Conservation (phyloP, 2,888 invertebrate genomes). For the Ramazzottius varieornatus region DNA sequence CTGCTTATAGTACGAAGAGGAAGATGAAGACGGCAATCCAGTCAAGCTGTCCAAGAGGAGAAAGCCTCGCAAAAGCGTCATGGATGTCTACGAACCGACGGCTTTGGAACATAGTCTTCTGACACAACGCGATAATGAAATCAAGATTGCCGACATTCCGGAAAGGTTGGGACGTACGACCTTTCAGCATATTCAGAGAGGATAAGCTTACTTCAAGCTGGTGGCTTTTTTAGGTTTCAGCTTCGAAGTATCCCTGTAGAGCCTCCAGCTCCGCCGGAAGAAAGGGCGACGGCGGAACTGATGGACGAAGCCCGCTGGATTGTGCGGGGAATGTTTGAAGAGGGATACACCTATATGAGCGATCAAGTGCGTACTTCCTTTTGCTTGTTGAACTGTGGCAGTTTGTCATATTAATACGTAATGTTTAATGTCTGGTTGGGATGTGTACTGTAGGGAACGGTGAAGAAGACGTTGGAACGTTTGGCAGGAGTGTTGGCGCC, state of each 20-base stretch:
- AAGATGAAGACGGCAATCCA: conserved; percentile 37
- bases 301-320: conserved; percentile 94
- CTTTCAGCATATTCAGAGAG: too few species aligned
- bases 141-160: conserved; percentile 28
- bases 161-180: conserved; percentile 23
- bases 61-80: conserved; percentile 28
- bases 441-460: too few species aligned
- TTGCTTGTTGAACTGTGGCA: background rate
- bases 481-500: too few species aligned
- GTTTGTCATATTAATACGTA: too few species aligned
- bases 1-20: conserved; percentile 42
- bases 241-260: conserved; percentile 14
- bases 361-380: too few species aligned
- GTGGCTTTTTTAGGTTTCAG: conserved; percentile 11
- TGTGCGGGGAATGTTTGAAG: conserved; percentile 25
- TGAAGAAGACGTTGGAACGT: too few species aligned
- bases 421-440: too few species aligned
- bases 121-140: conserved; percentile 72
- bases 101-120: conserved; percentile 86
- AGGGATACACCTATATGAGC: too few species aligned
- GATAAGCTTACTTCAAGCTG: too few species aligned
- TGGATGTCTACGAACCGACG: conserved; percentile 84
- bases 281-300: conserved; percentile 37
- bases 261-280: conserved; percentile 30
- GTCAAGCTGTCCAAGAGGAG: conserved; percentile 28